These are phyloP conservation scores for Drosophila orena DNA, from an alignment of 1,140 invertebrate genomes.

Conservation along the genomic window DNA sequence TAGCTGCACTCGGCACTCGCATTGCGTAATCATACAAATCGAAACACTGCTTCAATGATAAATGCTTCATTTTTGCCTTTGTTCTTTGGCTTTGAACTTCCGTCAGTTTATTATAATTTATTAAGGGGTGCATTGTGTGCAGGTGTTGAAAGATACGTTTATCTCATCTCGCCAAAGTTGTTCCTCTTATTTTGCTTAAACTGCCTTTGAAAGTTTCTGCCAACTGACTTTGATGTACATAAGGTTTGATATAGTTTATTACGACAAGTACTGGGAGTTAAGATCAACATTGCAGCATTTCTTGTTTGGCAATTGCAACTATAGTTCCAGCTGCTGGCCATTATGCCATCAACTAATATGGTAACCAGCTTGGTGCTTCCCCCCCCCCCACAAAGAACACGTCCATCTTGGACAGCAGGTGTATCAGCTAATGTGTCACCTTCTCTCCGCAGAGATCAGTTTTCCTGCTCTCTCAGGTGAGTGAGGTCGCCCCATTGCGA, in stretches of 20 bases:
- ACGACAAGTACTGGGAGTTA: no score
- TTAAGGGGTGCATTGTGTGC: not conserved
- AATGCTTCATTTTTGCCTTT: constrained; percentile 7
- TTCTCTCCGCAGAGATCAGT: not conserved
- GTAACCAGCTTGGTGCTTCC: not conserved
- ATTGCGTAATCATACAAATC: constrained; percentile 55
- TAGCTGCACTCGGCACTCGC: constrained; percentile 36
- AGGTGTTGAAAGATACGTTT: not conserved
- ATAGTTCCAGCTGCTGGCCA: constrained; percentile 6
- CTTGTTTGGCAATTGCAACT: constrained; percentile 5
- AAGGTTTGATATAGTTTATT: no score
- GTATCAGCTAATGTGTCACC: constrained; percentile 23
- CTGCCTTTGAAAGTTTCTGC: not conserved
- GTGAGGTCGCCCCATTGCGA: constrained; percentile 20
- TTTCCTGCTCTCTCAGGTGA: constrained; percentile 7
- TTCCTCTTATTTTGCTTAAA: no score
- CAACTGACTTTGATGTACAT: no score
- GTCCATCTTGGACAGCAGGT: constrained; percentile 11
- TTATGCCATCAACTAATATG: constrained; percentile 24
- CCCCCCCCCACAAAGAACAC: constrained; percentile 23
- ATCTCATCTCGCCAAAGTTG: not conserved
- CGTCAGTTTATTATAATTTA: constrained; percentile 2
- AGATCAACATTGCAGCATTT: not conserved
- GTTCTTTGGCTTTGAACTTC: constrained; percentile 23
- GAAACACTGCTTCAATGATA: not conserved